Percentiles rank a stretch among this genome's conserved stretches.
These are phyloP conservation scores for Agrochola litura DNA, from an alignment of 2,888 invertebrate species.

Conservation along the genomic window DNA sequence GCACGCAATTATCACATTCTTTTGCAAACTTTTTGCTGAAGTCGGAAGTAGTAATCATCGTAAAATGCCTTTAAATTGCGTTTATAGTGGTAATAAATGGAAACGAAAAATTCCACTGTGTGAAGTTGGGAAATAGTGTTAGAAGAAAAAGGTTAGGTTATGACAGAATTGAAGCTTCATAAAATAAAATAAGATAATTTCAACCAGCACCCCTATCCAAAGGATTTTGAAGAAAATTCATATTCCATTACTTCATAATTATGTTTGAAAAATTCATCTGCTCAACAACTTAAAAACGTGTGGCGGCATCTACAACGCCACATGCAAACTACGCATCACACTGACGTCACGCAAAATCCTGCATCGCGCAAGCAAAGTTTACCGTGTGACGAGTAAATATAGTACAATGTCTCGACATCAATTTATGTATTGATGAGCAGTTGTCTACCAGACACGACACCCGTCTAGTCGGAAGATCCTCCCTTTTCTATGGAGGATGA, in stretches of 20 bases:
- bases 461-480: too few species aligned
- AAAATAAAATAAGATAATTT: not conserved
- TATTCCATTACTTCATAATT: not conserved
- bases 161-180: not conserved
- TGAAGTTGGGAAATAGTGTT: not conserved
- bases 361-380: too few species aligned
- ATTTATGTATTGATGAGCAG: too few species aligned
- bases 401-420: too few species aligned
- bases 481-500: too few species aligned
- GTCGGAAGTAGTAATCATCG: slow-evolving; percentile 39
- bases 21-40: slow-evolving; percentile 11
- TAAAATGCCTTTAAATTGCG: slow-evolving; percentile 40
- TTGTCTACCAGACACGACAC: too few species aligned
- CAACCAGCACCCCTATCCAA: not conserved
- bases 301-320: too few species aligned
- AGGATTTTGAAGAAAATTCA: not conserved
- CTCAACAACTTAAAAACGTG: not conserved
- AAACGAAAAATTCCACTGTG: not conserved
- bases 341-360: too few species aligned
- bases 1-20: slow-evolving; percentile 29
- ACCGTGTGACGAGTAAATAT: too few species aligned
- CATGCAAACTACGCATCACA: too few species aligned
- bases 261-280: not conserved
- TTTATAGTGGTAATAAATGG: slow-evolving; percentile 34
- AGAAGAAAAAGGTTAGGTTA: not conserved